Conservation (phyloP, 1,140 invertebrate genomes). For the Sesamia nonagrioides region DNA sequence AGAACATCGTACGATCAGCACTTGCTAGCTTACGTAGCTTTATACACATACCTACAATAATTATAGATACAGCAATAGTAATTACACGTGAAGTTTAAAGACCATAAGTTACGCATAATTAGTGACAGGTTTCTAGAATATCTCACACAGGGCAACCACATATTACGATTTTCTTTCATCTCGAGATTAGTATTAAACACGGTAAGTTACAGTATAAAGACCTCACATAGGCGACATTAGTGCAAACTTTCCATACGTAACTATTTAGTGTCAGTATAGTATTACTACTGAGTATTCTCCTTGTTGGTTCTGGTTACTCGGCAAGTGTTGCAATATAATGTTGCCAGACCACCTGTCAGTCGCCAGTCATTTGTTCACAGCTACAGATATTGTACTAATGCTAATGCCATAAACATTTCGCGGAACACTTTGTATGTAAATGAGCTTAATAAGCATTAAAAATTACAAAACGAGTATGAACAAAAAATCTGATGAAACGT, state of each 20-base stretch:
- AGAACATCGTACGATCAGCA: slow-evolving; percentile 9
- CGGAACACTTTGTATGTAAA: slow-evolving; percentile 82
- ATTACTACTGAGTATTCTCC: background rate
- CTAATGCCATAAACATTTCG: slow-evolving; percentile 69
- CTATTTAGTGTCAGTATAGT: background rate
- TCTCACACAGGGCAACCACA: background rate
- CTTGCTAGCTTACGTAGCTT: slow-evolving; percentile 1
- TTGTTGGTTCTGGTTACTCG: background rate
- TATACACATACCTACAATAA: background rate
- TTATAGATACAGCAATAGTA: background rate
- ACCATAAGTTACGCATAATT: background rate
- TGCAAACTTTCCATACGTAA: background rate
- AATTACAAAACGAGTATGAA: slow-evolving; percentile 63
- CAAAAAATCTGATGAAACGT: slow-evolving; percentile 70
- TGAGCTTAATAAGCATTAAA: slow-evolving; percentile 70
- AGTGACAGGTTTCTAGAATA: background rate
- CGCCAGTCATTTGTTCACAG: slow-evolving; percentile 39
- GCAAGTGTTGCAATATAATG: slow-evolving; percentile 36
- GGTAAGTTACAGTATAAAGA: slow-evolving; percentile 1
- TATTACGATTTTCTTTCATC: background rate
- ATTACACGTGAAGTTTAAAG: background rate
- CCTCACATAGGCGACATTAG: background rate
- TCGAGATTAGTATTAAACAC: background rate
- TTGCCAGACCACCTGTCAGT: slow-evolving; percentile 54
- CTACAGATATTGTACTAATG: slow-evolving; percentile 56